Base-by-base conservation (phyloP, 1,140 invertebrate species). In the Rhagoletis zephyria region DNA sequence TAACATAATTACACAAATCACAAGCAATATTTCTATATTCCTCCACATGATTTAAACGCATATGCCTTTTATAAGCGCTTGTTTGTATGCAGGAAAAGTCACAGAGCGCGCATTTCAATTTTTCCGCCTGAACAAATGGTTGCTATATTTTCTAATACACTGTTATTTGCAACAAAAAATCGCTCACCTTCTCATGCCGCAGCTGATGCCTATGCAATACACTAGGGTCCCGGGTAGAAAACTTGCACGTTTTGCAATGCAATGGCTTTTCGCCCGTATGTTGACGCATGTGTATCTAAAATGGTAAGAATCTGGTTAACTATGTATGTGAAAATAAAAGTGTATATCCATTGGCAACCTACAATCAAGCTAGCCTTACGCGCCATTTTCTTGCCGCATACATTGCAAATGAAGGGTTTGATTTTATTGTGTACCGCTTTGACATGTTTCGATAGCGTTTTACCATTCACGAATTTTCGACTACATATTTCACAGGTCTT, bases 351-450 rank as follows among this genome's bases (percentile, higher is more conserved):
- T 4, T 30, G 16, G 10, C 14, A 96, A 95, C 90, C 96, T 92
- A 94, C 95, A 89, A 96, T 94, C 14, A 97, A 90, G 93, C 95
- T 95, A 3, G 95, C 95, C 90, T 96, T 96, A 51, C 95, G 93
- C 1, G 95, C 95, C 67, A 95, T 95, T 85, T 95, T 95, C 90
- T 97, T 95, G 9, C 95, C 96, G 91, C 97, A 97, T 86, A 96
- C 95, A 87, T 95, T 95, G 89, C 97, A 97, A 59, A 95, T 95
- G 89, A 96, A 97, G 0, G 96, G 96, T 89, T 96, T 96, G 19
- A 96, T 93, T 90, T 97, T 96, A 48, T 95, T 95, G 90, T 97
- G 97, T 1, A 97, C 96, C 1, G 95, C 95, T 91, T 97, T 95
- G 12, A 96, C 95, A 88, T 97, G 97, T 91, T 95, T 96, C 81